Base-by-base conservation (phyloP, 1,140 invertebrate species). In the Sinonovacula constricta region DNA sequence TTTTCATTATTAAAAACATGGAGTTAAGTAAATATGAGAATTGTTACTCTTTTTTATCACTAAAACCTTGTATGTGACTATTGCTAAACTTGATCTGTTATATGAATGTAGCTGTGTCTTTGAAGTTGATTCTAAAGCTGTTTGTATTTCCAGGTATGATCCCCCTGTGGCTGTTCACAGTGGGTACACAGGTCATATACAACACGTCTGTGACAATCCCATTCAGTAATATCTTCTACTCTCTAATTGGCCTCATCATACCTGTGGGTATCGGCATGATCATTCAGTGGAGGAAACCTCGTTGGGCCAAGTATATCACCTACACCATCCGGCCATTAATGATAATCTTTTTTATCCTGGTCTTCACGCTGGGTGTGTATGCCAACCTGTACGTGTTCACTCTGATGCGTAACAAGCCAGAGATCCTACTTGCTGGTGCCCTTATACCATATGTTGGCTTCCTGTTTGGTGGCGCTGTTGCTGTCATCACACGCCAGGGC, bases 301-400 rank as follows among this genome's bases (percentile, higher is more conserved):
- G 65, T 51, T 76, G 74, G 74, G 85, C 87, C 12, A 80, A 84
- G 30, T 75, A 77, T 3, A 79, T 88, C 30, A 36, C 82, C 15
- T 85, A 78, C 36, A 65, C 82, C 14, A 81, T 90, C 2, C 85
- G 85, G 28, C 96, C 96, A 1, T 95, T 98, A 81, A 96, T 97
- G 0, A 92, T 95, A 0, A 89, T 95, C 56, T 93, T 99, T 24
- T 94, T 99, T 63, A 76, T 98, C 2, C 97, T 98, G 79, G 92
- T 99, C 53, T 94, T 98, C 24, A 92, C 96, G n/a, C 97, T 99
- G 92, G 98, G 97, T 0, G 95, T 97, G 30, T 93, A 95, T 57
- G 95, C 96, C 0, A 98, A 99, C 91, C 91, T 95, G 18, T 99
- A 97, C 91, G 94, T 99, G 57, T 98, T 99, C 87, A 91, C 95